Percentiles rank a stretch among this genome's conserved stretches.
Evolutionary conservation across 1,140 invertebrate genomes (phyloP).

Genomic region (Dermatophagoides farinae): DNA sequence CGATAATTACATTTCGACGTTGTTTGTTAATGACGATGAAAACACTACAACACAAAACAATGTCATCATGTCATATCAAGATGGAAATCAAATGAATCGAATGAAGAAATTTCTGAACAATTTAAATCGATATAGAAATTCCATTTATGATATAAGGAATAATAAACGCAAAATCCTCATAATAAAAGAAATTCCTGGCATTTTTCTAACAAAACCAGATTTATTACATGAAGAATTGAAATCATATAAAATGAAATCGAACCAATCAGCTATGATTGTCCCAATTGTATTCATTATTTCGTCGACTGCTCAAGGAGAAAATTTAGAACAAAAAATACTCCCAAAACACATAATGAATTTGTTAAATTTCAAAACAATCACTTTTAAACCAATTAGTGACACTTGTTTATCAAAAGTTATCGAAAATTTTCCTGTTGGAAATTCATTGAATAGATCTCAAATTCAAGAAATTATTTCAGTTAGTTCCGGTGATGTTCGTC

Average conservation of each 20-base stretch:
- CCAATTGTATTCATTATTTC: slow-evolving; percentile 13
- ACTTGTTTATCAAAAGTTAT: neutral
- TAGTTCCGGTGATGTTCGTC: slow-evolving; percentile 1
- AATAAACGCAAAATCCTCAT: neutral
- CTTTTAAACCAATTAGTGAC: slow-evolving; percentile 5
- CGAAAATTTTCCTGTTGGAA: neutral
- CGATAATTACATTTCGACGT: neutral
- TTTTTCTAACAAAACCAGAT: slow-evolving; percentile 1
- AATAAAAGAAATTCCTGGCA: slow-evolving; percentile 9
- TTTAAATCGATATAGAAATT: neutral
- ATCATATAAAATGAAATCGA: neutral
- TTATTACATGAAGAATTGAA: slow-evolving; percentile 1
- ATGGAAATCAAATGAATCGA: neutral
- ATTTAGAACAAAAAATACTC: slow-evolving; percentile 4
- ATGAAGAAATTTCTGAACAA: neutral
- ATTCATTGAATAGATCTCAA: neutral
- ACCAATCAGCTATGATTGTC: neutral
- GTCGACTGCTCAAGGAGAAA: neutral
- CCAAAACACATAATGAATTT: slow-evolving; percentile 4
- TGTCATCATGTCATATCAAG: neutral
- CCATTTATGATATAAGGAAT: neutral
- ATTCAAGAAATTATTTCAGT: neutral
- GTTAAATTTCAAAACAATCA: slow-evolving; percentile 2
- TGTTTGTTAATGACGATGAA: neutral
- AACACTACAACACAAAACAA: neutral